Percentiles rank a stretch among this genome's conserved stretches.
phyloP scores from a whole-genome alignment of 2,797 vertebrate genomes.

The Tokudaia muenninki region DNA sequence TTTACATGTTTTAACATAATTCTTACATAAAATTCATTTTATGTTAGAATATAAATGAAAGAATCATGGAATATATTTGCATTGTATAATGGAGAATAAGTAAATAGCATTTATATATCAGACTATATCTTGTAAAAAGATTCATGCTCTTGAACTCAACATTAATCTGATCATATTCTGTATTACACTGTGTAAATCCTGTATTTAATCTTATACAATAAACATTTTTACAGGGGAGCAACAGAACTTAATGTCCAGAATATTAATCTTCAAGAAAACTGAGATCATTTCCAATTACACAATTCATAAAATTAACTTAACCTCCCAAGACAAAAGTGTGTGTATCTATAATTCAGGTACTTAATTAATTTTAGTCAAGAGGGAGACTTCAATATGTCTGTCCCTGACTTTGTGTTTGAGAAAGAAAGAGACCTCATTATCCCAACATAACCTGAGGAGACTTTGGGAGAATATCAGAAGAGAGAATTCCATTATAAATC shows the following conservation, averaged over 20 bases:
- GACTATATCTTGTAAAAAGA: not conserved
- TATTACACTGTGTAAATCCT: not conserved
- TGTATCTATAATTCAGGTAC: conserved; percentile 84
- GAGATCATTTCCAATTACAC: conserved; percentile 81
- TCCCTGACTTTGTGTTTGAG: conserved; percentile 79
- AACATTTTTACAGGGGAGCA: not conserved
- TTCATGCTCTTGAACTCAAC: not conserved
- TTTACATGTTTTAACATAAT: not conserved
- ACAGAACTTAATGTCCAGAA: not conserved
- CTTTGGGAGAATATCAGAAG: not conserved
- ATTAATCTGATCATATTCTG: not conserved
- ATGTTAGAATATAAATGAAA: not conserved
- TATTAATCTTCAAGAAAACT: conserved; percentile 55
- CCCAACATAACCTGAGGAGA: conserved; percentile 72
- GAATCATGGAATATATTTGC: not conserved
- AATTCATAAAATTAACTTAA: conserved; percentile 85
- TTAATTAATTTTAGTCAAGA: conserved; percentile 87
- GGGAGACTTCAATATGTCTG: conserved; percentile 79
- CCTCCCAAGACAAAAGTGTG: conserved; percentile 77
- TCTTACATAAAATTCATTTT: not conserved
- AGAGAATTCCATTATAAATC: conserved; percentile 48
- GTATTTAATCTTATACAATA: conserved; percentile 62
- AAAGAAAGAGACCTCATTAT: conserved; percentile 85
- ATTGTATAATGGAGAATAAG: not conserved
- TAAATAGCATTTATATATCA: not conserved